These are phyloP conservation scores for Lagria hirta DNA, from an alignment of 2,888 invertebrate genomes.

Conservation along the genomic window DNA sequence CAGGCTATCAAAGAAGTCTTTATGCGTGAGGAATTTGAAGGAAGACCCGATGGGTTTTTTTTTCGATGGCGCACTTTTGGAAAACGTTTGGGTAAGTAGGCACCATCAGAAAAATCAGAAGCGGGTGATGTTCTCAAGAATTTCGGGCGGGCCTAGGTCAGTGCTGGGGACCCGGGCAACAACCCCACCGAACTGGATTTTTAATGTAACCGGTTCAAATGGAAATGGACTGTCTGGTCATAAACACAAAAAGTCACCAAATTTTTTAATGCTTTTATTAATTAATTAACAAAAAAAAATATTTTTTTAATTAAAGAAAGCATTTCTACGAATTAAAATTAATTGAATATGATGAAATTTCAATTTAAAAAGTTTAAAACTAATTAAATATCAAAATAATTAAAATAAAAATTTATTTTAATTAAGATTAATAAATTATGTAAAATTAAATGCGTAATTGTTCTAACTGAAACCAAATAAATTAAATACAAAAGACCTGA, in stretches of 20 bases:
- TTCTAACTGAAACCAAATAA: too few species aligned
- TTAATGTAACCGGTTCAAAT: conserved; percentile 26
- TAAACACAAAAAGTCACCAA: neutral
- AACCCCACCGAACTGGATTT: conserved; percentile 13
- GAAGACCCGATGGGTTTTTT: conserved; percentile 71
- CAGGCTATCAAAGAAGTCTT: conserved; percentile 65
- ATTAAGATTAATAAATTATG: too few species aligned
- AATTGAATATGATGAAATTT: too few species aligned
- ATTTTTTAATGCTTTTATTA: too few species aligned
- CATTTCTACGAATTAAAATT: conserved; percentile 7
- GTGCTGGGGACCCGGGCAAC: conserved; percentile 26
- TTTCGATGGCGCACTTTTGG: conserved; percentile 67
- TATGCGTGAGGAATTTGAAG: conserved; percentile 65
- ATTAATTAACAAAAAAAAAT: too few species aligned
- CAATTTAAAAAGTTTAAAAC: too few species aligned
- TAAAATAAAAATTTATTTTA: too few species aligned
- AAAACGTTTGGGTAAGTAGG: conserved; percentile 62
- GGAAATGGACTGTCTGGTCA: neutral
- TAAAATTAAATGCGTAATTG: too few species aligned
- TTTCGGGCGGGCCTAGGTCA: conserved; percentile 34
- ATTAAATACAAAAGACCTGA: too few species aligned
- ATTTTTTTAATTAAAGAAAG: conserved; percentile 11
- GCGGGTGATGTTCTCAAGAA: conserved; percentile 31
- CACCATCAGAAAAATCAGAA: neutral
- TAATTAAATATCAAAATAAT: too few species aligned